phyloP scores from a whole-genome alignment of 1,140 invertebrate species.

The Drosophila teissieri region DNA sequence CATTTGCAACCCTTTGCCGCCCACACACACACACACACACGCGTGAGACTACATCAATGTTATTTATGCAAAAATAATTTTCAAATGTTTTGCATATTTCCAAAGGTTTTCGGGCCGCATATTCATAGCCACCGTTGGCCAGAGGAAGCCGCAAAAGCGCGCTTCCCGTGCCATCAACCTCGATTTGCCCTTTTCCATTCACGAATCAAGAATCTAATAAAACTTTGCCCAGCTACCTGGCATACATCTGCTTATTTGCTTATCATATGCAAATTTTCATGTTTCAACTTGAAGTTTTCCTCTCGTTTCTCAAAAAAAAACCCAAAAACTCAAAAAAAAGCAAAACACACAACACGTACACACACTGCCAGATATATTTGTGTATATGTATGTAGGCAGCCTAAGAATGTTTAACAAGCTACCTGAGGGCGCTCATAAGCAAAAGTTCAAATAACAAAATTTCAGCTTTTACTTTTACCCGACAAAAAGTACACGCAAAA shows the following conservation, averaged over 20 bases:
- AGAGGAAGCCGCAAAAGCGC: conserved; percentile 60
- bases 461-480: conserved; percentile 71
- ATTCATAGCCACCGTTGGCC: conserved; percentile 57
- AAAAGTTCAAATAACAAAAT: conserved; percentile 81
- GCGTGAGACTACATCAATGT: conserved; percentile 39
- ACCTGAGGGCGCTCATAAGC: conserved; percentile 65
- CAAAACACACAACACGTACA: conserved; percentile 4
- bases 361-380: conserved; percentile 10
- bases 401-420: conserved; percentile 81
- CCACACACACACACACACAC: conserved; percentile 7
- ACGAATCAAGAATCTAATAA: conserved; percentile 79
- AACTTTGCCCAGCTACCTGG: conserved; percentile 73
- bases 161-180: neutral
- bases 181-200: conserved; percentile 9
- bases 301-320: conserved; percentile 38
- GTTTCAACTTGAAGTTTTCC: conserved; percentile 72
- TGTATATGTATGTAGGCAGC: conserved; percentile 45
- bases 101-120: conserved; percentile 53
- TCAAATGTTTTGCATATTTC: conserved; percentile 75
- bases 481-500: conserved; percentile 31
- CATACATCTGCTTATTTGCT: conserved; percentile 75
- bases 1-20: conserved; percentile 67
- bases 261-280: conserved; percentile 82
- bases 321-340: neutral
- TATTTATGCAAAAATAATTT: conserved; percentile 81